phyloP scores from a whole-genome alignment of 2,797 vertebrate species.

The Hafferia zeledoni region DNA sequence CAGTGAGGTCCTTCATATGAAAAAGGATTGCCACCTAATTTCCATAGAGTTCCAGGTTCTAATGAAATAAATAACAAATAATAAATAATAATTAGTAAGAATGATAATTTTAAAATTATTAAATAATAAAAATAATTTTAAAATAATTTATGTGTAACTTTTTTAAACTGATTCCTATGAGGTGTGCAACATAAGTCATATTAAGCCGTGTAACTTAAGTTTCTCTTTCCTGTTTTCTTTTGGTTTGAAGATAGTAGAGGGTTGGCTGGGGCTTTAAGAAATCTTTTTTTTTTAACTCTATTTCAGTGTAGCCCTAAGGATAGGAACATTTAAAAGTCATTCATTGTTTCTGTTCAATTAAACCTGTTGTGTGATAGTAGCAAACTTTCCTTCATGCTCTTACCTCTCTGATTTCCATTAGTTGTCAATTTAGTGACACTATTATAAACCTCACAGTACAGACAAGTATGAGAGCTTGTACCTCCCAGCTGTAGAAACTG shows the following conservation, averaged over 20 bases:
- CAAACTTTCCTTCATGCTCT: not conserved
- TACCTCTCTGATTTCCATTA: not conserved
- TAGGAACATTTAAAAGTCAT: not conserved
- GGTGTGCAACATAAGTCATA: not conserved
- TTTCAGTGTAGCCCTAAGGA: not conserved
- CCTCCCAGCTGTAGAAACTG: not conserved
- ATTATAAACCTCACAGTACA: not conserved
- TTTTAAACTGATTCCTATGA: not conserved
- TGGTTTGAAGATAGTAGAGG: not conserved
- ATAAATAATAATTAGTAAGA: not conserved
- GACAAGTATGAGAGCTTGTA: not conserved
- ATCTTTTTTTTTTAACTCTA: not conserved
- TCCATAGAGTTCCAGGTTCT: not conserved
- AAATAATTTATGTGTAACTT: no score
- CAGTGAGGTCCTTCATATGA: not conserved
- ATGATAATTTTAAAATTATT: not conserved
- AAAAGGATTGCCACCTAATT: not conserved
- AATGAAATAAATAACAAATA: not conserved
- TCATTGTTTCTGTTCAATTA: not conserved
- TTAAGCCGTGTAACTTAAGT: not conserved
- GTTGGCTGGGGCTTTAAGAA: not conserved
- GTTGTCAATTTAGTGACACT: not conserved
- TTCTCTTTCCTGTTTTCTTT: not conserved
- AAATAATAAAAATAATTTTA: not conserved
- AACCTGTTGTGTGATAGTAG: not conserved